Base-by-base conservation (phyloP, 2,797 vertebrate species). In the Neopelma chrysocephalum region DNA sequence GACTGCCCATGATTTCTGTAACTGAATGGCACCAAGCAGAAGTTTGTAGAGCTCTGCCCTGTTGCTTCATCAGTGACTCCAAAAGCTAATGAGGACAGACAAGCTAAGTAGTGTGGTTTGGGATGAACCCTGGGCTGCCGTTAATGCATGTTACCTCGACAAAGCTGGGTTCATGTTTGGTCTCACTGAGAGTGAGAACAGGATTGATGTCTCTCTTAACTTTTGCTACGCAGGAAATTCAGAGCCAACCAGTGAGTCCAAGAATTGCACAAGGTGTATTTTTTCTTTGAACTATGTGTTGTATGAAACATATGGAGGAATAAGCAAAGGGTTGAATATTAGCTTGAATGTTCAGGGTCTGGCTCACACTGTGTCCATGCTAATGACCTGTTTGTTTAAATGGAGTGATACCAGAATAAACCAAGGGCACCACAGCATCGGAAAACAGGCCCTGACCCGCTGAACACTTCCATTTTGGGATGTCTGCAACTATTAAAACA, bases 1-100 rank as follows among this genome's bases (percentile, higher is more conserved):
- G 69, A 40, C 64, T 80, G 61, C 36, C 34, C 47, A 7, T 76
- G 32, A 40, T 85, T 77, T 93, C 62, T 90, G 31, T 86, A 93
- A 82, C 61, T 43, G 36, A 80, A 56, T 51, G 85, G 62, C 29
- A 50, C 91, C 91, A 71, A 83, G 75, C 89, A 94, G 64, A 95
- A 73, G 47, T 93, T 83, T 85, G 47, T 72, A 87, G 81, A 89
- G 29, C 69, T 91, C 65, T 96, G 80, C 56, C 27, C 42, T 6
- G 2, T 87, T 90, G 82, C 68, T 92, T 94, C 80, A 70, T 80
- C 42, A 12, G 58, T 47, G 79, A 88, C 43, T 93, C 61, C 69
- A 36, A 85, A 93, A 87, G 50, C 78, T 84, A 76, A 86, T 57
- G 73, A 85, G 50, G 65, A 85, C 71, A 80, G 85, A 42, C 54